Conservation (phyloP, 2,113 vertebrate species). For the Alligator sinensis region DNA sequence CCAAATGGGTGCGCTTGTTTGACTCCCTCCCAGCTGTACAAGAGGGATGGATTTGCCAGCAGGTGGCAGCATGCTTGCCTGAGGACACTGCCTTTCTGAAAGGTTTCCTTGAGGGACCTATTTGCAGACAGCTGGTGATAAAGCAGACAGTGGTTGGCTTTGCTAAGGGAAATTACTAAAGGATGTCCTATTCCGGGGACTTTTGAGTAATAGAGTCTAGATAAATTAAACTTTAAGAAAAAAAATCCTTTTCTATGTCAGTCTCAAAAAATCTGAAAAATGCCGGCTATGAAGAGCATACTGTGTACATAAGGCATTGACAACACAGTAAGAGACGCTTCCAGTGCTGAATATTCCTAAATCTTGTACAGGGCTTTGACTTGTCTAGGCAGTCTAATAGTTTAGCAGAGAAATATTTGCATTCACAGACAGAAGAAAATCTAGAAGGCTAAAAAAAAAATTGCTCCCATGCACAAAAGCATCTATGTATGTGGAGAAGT, state of each 20-base stretch:
- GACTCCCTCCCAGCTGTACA: not conserved
- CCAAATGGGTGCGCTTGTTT: not conserved
- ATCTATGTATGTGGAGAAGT: accelerated
- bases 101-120: not conserved
- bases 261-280: not conserved
- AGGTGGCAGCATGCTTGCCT: slow-evolving; percentile 36
- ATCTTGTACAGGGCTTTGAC: accelerated
- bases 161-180: not conserved
- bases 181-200: not conserved
- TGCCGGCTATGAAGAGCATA: too few relatives aligned
- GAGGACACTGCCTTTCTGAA: not conserved
- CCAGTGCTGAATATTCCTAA: too few relatives aligned
- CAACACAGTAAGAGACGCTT: accelerated
- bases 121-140: not conserved
- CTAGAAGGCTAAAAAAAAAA: not conserved
- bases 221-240: not conserved
- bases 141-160: not conserved
- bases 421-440: not conserved
- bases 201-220: not conserved
- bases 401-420: not conserved
- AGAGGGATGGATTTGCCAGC: not conserved
- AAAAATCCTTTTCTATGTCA: not conserved
- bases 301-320: not conserved
- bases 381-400: not conserved
- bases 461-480: not conserved